Evolutionary conservation across 1,140 invertebrate genomes (phyloP), one percentile per base, ranked within the genome.

Genomic region (Watersipora subatra): DNA sequence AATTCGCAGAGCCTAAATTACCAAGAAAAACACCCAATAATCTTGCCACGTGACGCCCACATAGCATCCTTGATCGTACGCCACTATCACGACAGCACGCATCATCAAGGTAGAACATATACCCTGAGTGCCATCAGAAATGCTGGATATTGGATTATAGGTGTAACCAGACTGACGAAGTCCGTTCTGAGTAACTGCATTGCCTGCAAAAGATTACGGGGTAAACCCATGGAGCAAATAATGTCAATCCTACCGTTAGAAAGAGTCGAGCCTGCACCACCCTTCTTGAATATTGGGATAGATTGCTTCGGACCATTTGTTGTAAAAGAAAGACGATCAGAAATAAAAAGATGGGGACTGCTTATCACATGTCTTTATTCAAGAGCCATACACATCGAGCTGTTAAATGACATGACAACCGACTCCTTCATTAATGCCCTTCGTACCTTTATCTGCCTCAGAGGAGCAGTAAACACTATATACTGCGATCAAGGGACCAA

Each of bases 11-110:
- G 3, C 1, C 28, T 62, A 19, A 24, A 19, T 2, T 24, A 62
- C 19, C 3, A 62, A 15, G 59, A 62, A n/a, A 62, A 62, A 28
- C 59, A 62, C 25, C 59, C 59, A 7, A 62, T 62, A 7, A 62
- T 62, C 27, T 2, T 62, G 22, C 59, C 59, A 7, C 24, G 28
- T 15, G 59, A 28, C n/a, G 22, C 24, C 3, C 25, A 62, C 28
- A 27, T 62, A 15, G 28, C 22, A 3, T 24, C 12, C 19, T 28
- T 62, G 27, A 26, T 62, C 2, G 25, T 26, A 1, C 59, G 25
- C 2, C 59, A 62, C 22, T 24, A 24, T 62, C 59, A 62, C 25
- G 2, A 26, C 12, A 26, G 25, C 25, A 15, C 28, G 3, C 19
- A 24, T 62, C 59, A 62, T 27, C 3, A 2, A 27, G 59, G 20